Evolutionary conservation across 2,797 vertebrate genomes (phyloP).

Genomic region (Cyclopterus lumpus): DNA sequence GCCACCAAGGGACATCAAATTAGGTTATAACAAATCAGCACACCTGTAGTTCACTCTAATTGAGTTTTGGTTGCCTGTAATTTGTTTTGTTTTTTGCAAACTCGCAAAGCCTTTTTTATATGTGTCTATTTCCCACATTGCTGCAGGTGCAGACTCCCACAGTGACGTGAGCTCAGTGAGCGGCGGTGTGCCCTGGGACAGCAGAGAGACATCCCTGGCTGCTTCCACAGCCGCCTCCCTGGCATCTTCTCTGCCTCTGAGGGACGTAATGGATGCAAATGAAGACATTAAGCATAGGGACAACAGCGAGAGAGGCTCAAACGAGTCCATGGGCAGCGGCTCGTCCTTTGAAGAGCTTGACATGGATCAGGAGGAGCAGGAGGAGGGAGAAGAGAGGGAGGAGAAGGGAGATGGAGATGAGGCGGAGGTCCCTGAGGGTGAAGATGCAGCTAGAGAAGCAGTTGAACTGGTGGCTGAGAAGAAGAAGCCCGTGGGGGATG

Average conservation of each 20-base stretch:
- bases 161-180: constrained; percentile 89
- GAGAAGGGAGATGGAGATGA: constrained; percentile 26
- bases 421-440: constrained; percentile 64
- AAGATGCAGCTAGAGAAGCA: constrained; percentile 62
- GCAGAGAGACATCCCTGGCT: constrained; percentile 87
- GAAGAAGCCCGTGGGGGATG: constrained; percentile 78
- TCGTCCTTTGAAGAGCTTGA: constrained; percentile 98
- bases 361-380: constrained; percentile 86
- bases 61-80: not conserved
- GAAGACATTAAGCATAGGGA: constrained; percentile 80
- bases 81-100: constrained; percentile 14
- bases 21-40: constrained; percentile 5
- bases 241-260: constrained; percentile 76
- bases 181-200: constrained; percentile 87
- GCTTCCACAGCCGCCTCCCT: constrained; percentile 83
- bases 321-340: constrained; percentile 86
- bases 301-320: constrained; percentile 84
- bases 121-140: not conserved
- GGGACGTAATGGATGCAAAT: constrained; percentile 77
- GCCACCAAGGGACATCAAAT: not conserved
- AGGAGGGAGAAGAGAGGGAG: constrained; percentile 62
- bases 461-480: constrained; percentile 66
- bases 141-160: constrained; percentile 85
- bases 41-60: constrained; percentile 20
- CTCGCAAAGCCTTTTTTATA: constrained; percentile 1